Evolutionary conservation across 2,797 vertebrate genomes (phyloP).

Genomic region (Anas bahamensis): DNA sequence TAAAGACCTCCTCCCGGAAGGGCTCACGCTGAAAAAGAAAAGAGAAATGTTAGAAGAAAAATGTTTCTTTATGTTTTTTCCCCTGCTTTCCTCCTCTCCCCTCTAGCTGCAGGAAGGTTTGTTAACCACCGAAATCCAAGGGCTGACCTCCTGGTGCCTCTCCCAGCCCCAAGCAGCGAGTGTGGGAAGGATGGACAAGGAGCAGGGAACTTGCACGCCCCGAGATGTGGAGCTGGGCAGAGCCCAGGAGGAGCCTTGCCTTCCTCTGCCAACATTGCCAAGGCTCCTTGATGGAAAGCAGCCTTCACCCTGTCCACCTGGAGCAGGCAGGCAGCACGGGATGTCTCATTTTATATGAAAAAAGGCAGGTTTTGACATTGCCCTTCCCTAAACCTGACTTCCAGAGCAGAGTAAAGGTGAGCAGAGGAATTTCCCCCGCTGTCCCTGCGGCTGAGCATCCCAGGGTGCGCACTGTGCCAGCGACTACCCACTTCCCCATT

Average conservation of each 20-base stretch:
- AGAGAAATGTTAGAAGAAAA: neutral
- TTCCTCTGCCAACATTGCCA: too few relatives aligned
- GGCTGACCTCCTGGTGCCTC: neutral
- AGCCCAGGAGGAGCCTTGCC: too few relatives aligned
- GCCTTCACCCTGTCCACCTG: too few relatives aligned
- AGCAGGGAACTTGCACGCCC: too few relatives aligned
- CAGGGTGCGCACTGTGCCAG: neutral
- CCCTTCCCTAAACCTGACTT: too few relatives aligned
- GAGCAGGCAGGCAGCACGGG: too few relatives aligned
- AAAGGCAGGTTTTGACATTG: too few relatives aligned
- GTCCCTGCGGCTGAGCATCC: accelerated
- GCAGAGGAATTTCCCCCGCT: neutral
- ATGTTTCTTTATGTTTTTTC: neutral
- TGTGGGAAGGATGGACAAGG: neutral
- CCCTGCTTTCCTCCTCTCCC: neutral
- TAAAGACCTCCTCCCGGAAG: constrained; percentile 34
- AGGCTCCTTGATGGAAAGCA: neutral
- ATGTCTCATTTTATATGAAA: too few relatives aligned
- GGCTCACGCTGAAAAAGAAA: neutral
- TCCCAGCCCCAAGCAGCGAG: neutral
- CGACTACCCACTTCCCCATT: neutral
- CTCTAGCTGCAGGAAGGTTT: neutral
- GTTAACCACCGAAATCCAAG: neutral
- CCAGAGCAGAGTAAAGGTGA: too few relatives aligned
- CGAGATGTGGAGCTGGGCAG: neutral